These are phyloP conservation scores for Euura lappo DNA, from an alignment of 1,140 invertebrate genomes.

Conservation along the genomic window DNA sequence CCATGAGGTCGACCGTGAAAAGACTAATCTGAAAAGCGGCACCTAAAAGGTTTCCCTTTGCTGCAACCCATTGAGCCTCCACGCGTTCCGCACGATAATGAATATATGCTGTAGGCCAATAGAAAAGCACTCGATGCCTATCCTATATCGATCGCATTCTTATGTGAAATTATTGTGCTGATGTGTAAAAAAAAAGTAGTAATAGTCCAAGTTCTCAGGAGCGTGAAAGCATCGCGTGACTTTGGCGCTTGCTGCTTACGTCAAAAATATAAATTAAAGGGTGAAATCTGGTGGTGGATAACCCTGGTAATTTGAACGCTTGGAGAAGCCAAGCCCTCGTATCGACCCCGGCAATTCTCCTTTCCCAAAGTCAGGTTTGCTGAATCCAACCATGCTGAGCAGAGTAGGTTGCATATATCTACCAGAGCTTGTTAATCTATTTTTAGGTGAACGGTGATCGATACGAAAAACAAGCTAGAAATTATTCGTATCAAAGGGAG, in stretches of 20 bases:
- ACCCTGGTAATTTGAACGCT: slow-evolving; percentile 12
- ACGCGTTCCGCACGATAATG: neutral
- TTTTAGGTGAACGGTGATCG: neutral
- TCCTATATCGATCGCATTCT: no score
- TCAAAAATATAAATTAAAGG: neutral
- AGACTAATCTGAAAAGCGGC: slow-evolving; percentile 4
- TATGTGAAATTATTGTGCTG: no score
- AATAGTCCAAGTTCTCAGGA: no score
- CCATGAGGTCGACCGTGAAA: neutral
- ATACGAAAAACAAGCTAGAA: neutral
- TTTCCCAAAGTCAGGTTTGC: neutral
- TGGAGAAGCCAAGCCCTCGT: slow-evolving; percentile 8
- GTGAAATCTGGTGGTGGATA: neutral
- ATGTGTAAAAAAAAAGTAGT: no score
- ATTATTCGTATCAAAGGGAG: neutral
- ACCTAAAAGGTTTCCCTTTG: slow-evolving; percentile 4
- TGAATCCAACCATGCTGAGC: neutral
- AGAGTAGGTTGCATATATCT: neutral
- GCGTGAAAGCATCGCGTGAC: no score
- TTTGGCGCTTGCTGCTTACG: no score
- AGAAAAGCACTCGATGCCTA: neutral
- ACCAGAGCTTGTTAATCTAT: neutral
- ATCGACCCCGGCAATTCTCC: neutral
- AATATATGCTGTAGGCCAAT: neutral
- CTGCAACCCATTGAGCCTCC: neutral